phyloP scores from a whole-genome alignment of 2,113 vertebrate genomes.

The Alligator mississippiensis region DNA sequence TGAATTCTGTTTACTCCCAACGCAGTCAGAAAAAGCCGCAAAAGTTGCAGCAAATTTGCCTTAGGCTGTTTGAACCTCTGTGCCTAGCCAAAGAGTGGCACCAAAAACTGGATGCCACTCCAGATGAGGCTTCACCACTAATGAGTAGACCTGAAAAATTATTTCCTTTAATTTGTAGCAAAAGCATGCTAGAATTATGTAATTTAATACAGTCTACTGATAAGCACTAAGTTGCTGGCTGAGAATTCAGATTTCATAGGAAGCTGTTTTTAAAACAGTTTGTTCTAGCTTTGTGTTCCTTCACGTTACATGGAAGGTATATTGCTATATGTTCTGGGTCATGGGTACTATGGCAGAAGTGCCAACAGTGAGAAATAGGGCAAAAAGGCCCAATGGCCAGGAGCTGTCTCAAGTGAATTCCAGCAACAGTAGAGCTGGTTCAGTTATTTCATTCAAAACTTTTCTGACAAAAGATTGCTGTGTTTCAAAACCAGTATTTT shows the following conservation, averaged over 20 bases:
- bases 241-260: not conserved
- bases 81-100: too few species aligned
- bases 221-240: not conserved
- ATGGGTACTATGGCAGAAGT: not conserved
- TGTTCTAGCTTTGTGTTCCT: not conserved
- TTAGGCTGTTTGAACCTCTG: too few species aligned
- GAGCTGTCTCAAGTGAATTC: not conserved
- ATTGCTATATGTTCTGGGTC: fast-evolving
- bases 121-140: too few species aligned
- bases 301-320: not conserved
- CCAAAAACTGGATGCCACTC: too few species aligned
- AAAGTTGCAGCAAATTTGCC: too few species aligned
- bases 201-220: not conserved
- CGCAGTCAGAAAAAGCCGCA: too few species aligned
- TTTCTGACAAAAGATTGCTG: not conserved
- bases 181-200: not conserved
- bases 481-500: not conserved
- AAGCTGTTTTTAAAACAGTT: not conserved
- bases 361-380: not conserved
- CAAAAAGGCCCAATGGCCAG: not conserved
- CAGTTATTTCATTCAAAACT: not conserved
- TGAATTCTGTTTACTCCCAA: too few species aligned
- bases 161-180: too few species aligned
- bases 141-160: too few species aligned
- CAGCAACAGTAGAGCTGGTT: not conserved